Conservation (phyloP, 1,140 invertebrate genomes). For the Nasonia vitripennis region DNA sequence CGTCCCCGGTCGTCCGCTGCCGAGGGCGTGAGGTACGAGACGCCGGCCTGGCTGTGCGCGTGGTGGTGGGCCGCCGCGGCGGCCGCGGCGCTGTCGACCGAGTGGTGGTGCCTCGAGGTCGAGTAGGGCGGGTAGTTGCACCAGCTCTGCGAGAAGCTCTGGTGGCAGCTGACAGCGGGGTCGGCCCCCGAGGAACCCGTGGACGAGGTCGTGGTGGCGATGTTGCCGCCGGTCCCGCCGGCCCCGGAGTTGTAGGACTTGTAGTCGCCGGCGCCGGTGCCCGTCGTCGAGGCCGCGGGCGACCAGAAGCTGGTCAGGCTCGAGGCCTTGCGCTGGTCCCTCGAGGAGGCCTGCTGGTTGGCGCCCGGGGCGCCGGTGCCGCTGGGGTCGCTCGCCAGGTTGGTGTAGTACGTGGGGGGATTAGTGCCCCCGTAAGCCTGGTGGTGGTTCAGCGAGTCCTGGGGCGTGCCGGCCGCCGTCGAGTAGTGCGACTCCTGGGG, state of each 20-base stretch:
- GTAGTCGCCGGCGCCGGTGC: constrained; percentile 75
- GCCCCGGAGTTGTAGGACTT: constrained; percentile 77
- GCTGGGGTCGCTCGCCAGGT: constrained; percentile 80
- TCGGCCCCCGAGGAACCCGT: constrained; percentile 76
- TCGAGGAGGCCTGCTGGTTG: constrained; percentile 69
- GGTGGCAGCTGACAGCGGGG: constrained; percentile 80
- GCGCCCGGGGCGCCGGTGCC: constrained; percentile 45
- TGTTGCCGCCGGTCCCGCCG: constrained; percentile 65
- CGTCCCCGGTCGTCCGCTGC: constrained; percentile 80
- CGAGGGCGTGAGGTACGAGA: constrained; percentile 79
- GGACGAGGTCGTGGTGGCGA: constrained; percentile 75
- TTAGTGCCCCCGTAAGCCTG: constrained; percentile 79
- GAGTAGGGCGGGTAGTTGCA: constrained; percentile 85
- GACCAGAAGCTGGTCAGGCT: constrained; percentile 83
- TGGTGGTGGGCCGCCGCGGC: constrained; percentile 73
- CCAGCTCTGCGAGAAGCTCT: constrained; percentile 83
- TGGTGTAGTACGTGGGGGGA: constrained; percentile 87
- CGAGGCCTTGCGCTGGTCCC: constrained; percentile 78
- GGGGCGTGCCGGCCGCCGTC: constrained; percentile 59
- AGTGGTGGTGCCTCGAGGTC: constrained; percentile 74
- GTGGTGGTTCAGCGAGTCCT: constrained; percentile 80
- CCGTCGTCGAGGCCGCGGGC: constrained; percentile 76
- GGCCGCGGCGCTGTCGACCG: constrained; percentile 67
- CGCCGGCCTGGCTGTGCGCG: constrained; percentile 74
- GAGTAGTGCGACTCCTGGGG: constrained; percentile 74